Conservation (phyloP, 2,888 invertebrate genomes). For the Melitaea athalia region DNA sequence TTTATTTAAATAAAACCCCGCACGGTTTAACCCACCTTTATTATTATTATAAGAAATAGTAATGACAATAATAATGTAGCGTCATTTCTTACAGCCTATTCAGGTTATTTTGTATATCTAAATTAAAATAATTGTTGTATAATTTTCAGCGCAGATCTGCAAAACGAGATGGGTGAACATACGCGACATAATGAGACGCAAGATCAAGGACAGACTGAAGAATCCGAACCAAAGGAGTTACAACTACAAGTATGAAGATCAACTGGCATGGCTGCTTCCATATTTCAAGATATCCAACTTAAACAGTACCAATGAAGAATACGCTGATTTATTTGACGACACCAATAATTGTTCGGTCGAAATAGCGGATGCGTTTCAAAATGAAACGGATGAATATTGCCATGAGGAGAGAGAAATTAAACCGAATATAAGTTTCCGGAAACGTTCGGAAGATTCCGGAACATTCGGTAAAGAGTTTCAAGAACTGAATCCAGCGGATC, state of each 20-base stretch:
- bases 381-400: conserved; percentile 47
- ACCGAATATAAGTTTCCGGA: conserved; percentile 45
- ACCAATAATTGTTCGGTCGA: conserved; percentile 49
- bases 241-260: conserved; percentile 71
- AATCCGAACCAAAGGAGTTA: conserved; percentile 56
- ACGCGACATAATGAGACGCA: conserved; percentile 70
- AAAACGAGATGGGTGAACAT: conserved; percentile 73
- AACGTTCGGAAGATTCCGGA: conserved; percentile 36
- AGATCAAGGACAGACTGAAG: conserved; percentile 57
- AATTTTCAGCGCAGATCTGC: conserved; percentile 60
- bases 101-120: too few relatives aligned
- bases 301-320: conserved; percentile 48
- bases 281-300: conserved; percentile 56
- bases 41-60: too few relatives aligned
- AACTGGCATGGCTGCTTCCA: conserved; percentile 64
- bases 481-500: conserved; percentile 60
- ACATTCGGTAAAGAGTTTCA: conserved; percentile 44
- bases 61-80: too few relatives aligned
- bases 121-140: not conserved
- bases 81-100: too few relatives aligned
- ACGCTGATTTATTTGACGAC: conserved; percentile 54
- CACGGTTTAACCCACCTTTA: too few relatives aligned
- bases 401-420: conserved; percentile 48
- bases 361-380: conserved; percentile 52
- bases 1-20: too few relatives aligned